Evolutionary conservation across 2,797 vertebrate genomes (phyloP).

Genomic region (Pelochelys cantorii): DNA sequence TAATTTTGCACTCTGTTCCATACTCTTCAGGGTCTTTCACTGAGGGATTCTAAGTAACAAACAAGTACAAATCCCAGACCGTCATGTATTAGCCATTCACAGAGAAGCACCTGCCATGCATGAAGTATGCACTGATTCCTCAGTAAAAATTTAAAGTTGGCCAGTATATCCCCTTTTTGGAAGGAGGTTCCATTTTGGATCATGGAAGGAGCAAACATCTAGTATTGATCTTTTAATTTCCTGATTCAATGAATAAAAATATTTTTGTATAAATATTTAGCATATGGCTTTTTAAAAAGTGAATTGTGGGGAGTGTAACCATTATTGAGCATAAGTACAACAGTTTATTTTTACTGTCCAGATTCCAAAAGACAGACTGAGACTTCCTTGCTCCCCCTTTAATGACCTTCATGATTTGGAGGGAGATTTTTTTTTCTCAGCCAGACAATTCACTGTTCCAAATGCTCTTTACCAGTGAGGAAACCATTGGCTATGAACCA

Average conservation of each 20-base stretch:
- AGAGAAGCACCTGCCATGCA: not conserved
- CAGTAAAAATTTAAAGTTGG: not conserved
- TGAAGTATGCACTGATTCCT: not conserved
- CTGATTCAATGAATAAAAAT: not conserved
- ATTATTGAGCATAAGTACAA: not conserved
- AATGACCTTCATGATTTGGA: not conserved
- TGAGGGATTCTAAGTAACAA: constrained; percentile 9
- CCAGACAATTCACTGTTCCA: not conserved
- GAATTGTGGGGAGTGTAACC: not conserved
- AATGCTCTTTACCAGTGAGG: not conserved
- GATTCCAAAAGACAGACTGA: not conserved
- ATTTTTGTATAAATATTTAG: not conserved
- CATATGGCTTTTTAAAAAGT: not conserved
- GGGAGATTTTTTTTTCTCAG: not conserved
- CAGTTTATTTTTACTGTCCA: not conserved
- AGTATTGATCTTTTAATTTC: not conserved
- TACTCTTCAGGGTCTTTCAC: not conserved
- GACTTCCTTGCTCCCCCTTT: not conserved
- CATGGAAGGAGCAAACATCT: not conserved
- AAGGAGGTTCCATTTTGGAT: not conserved
- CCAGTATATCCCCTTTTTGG: not conserved
- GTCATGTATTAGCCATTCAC: not conserved
- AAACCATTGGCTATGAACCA: too few species aligned
- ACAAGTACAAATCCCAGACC: not conserved
- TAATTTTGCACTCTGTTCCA: not conserved